Base-by-base conservation (phyloP, 2,888 invertebrate genomes). In the Luperina nickerlii region DNA sequence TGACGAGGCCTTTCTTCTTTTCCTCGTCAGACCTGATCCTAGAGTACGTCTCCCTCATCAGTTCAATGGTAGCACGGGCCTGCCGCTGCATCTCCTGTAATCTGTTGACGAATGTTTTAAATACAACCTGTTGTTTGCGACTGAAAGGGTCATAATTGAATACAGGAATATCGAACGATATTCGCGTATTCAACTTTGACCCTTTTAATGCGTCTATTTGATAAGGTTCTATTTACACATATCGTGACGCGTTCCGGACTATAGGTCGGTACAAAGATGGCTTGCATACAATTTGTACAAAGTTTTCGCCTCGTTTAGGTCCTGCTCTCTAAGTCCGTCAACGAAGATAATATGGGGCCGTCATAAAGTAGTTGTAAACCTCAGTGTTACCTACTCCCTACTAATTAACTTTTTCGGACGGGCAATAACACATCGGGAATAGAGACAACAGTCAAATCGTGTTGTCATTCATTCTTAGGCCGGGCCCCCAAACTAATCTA, bases 21-120 rank as follows among this genome's bases (percentile, higher is more conserved):
- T 98, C 98, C 94, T 99, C 99, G 32, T 98, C 98, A 1, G 97
- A 97, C 78, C 98, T 97, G 86, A 98, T 98, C 85, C 99, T 97
- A 60, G 98, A 98, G 91, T 99, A 99, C 0, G 99, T 98, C 83
- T 98, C 99, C 89, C 98, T 97, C 99, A 99, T 99, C 71, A 99
- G 96, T 84, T 99, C 98, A 1, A 99, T 97, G 0, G 99, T 99
- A 5, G 98, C 98, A 89, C 98, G 97, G 0, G 99, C 99, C 95
- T 99, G 99, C 70, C 97, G 97, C 88, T 98, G 98, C 95, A 98
- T 98, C 90, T 99, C 98, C 83, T 97, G 96, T 93, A 99, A 97
- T 90, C 98, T 98, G 86, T 32, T 27, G 24, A 78, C 20, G 5
- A 71, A 57, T 71, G 87, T 60, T 54, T 45, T 51, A 60, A 42